Percentiles rank a stretch among this genome's conserved stretches.
Conservation (phyloP, 1,140 invertebrate genomes). For the Temnothorax longispinosus region DNA sequence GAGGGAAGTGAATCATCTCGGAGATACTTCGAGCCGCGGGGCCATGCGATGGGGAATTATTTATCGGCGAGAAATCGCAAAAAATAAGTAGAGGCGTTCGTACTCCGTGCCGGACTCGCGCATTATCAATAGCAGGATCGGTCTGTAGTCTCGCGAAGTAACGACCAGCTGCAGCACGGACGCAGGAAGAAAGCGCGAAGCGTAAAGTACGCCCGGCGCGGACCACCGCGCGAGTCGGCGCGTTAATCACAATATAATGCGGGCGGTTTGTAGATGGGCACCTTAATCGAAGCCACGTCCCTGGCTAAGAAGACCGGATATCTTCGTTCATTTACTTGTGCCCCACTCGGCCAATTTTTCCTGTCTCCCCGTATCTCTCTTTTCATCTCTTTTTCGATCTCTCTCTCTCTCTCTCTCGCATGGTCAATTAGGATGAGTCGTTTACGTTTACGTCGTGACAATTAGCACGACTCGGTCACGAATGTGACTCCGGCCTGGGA, state of each 20-base stretch:
- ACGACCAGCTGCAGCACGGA: slow-evolving; percentile 29
- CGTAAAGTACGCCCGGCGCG: slow-evolving; percentile 29
- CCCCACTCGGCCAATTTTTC: slow-evolving; percentile 36
- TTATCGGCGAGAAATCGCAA: slow-evolving; percentile 48
- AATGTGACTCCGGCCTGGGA: slow-evolving; percentile 22
- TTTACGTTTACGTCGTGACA: slow-evolving; percentile 66
- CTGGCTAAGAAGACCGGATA: slow-evolving; percentile 51
- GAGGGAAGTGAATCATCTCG: slow-evolving; percentile 28
- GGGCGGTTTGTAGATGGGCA: slow-evolving; percentile 65
- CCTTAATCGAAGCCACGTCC: slow-evolving; percentile 69
- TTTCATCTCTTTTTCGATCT: not conserved
- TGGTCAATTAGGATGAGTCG: slow-evolving; percentile 66
- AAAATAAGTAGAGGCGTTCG: slow-evolving; percentile 18
- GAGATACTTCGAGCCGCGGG: not conserved
- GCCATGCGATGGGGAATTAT: slow-evolving; percentile 24
- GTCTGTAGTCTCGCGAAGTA: slow-evolving; percentile 37
- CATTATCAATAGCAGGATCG: slow-evolving; percentile 52
- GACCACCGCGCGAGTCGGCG: slow-evolving; percentile 67
- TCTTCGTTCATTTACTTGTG: slow-evolving; percentile 48
- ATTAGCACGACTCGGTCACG: slow-evolving; percentile 71
- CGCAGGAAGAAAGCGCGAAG: slow-evolving; percentile 10
- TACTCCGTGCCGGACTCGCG: slow-evolving; percentile 10
- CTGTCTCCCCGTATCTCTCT: not conserved
- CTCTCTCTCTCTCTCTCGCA: not conserved
- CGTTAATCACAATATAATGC: slow-evolving; percentile 74